Evolutionary conservation across 2,888 invertebrate genomes (phyloP).

Genomic region (Steinernema scapterisci): DNA sequence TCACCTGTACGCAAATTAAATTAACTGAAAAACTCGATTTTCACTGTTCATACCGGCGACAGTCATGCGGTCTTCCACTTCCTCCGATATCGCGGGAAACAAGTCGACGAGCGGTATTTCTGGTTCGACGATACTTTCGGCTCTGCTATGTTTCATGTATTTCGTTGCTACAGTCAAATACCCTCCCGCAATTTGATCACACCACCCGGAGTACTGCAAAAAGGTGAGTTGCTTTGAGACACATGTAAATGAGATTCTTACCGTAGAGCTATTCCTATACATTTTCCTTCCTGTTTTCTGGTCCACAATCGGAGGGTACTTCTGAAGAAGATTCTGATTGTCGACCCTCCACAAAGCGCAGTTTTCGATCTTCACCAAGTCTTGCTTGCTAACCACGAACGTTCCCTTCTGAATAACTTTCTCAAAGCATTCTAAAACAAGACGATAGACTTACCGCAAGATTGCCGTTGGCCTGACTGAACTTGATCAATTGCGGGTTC

Average conservation of each 20-base stretch:
- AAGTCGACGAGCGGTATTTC: constrained; percentile 56
- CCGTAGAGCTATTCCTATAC: constrained; percentile 35
- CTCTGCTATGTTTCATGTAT: constrained; percentile 44
- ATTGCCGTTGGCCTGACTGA: constrained; percentile 20
- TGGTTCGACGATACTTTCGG: constrained; percentile 60
- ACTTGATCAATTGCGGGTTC: constrained; percentile 19
- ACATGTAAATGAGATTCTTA: constrained; percentile 26
- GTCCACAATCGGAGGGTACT: constrained; percentile 53
- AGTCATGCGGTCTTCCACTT: constrained; percentile 4
- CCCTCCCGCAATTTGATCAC: constrained; percentile 57
- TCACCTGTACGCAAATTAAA: neutral
- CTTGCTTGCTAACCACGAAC: constrained; percentile 63
- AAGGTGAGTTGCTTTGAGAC: neutral
- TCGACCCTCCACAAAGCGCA: constrained; percentile 66
- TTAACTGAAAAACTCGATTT: neutral
- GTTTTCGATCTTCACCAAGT: constrained; percentile 52
- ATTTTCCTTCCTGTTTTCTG: constrained; percentile 37
- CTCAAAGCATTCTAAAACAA: neutral
- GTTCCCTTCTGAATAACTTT: constrained; percentile 58
- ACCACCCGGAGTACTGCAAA: constrained; percentile 67
- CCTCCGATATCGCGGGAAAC: constrained; percentile 53
- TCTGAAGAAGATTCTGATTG: constrained; percentile 66
- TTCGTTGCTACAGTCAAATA: constrained; percentile 57
- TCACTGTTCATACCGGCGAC: neutral
- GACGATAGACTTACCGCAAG: neutral